phyloP scores from a whole-genome alignment of 2,888 invertebrate species.

The Caenorhabditis sp. region DNA sequence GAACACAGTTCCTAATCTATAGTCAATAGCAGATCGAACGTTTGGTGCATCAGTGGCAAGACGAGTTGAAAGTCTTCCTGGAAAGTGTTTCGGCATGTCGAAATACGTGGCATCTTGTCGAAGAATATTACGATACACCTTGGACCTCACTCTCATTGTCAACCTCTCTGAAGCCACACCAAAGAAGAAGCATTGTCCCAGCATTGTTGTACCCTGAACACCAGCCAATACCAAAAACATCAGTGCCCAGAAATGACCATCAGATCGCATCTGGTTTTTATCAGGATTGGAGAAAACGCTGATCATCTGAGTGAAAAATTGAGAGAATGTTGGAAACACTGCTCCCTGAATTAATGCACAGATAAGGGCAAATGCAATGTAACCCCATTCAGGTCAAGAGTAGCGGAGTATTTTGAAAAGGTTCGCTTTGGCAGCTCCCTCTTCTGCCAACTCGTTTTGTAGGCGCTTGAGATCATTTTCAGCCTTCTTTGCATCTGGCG shows the following conservation, averaged over 20 bases:
- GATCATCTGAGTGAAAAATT: slow-evolving; percentile 71
- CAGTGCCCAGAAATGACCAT: slow-evolving; percentile 74
- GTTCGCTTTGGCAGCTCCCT: slow-evolving; percentile 56
- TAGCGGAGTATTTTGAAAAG: slow-evolving; percentile 70
- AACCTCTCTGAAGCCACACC: slow-evolving; percentile 51
- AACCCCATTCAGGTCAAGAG: slow-evolving; percentile 72
- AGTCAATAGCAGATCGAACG: slow-evolving; percentile 62
- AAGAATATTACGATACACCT: slow-evolving; percentile 64
- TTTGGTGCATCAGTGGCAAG: slow-evolving; percentile 73
- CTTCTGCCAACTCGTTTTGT: slow-evolving; percentile 58
- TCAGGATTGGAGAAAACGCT: slow-evolving; percentile 57
- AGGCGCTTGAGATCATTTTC: slow-evolving; percentile 42
- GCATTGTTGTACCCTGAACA: slow-evolving; percentile 62
- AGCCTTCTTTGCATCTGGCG: slow-evolving; percentile 11
- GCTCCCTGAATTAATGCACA: slow-evolving; percentile 62
- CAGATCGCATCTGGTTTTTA: slow-evolving; percentile 68
- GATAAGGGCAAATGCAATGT: slow-evolving; percentile 71
- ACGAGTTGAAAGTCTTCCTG: slow-evolving; percentile 71
- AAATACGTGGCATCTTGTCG: slow-evolving; percentile 73
- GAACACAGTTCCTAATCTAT: slow-evolving; percentile 59
- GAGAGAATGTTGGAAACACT: slow-evolving; percentile 74
- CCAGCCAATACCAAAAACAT: slow-evolving; percentile 71
- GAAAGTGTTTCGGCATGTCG: slow-evolving; percentile 71
- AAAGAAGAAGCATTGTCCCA: slow-evolving; percentile 59
- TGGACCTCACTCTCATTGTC: slow-evolving; percentile 49